Base-by-base conservation (phyloP, 2,888 invertebrate species). In the Leptinotarsa tumamoca region DNA sequence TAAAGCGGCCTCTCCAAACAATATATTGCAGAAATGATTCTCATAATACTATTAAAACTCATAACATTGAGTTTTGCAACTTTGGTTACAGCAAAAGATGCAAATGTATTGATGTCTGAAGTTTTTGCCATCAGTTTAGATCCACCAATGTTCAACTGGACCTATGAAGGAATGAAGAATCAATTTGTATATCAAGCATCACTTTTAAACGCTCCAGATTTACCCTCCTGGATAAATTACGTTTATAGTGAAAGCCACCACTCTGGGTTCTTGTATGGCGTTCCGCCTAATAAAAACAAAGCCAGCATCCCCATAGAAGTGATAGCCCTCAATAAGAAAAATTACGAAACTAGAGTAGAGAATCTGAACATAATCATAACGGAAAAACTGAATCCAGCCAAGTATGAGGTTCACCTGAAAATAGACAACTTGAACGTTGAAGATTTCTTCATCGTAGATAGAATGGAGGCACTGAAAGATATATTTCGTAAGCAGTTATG, bases 361-460 rank as follows among this genome's bases (percentile, higher is more conserved):
- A 88, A 92, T 0, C 86, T 95, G 13, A 90, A 92, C 0, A 66
- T 81, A 10, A 63, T 78, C 14, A 91, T 96, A 17, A 89, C 90
- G 4, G 91, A 92, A 18, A 95, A 94, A 84, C 88, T 90, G 75
- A 92, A 91, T 80, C 91, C 93, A 78, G 93, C 95, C 0, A 92
- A 91, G 63, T 93, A 94, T 85, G 93, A 96, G 84, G 93, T 96
- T 5, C 94, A 96, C 85, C 89, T 97, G 84, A 97, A 97, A 89
- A 95, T 97, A 68, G 95, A 96, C 87, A 97, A 97, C 88, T 89
- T 96, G 33, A 96, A 97, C 85, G 95, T 96, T 72, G 95, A 96
- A 80, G 96, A 97, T 85, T 90, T 97, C 85, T 93, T 97, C 85
- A 94, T 95, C 87, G 91, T 82, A 80, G 89, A 88, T 80, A 90